Conservation (phyloP, 2,797 vertebrate genomes). For the Argyrosomus regius region DNA sequence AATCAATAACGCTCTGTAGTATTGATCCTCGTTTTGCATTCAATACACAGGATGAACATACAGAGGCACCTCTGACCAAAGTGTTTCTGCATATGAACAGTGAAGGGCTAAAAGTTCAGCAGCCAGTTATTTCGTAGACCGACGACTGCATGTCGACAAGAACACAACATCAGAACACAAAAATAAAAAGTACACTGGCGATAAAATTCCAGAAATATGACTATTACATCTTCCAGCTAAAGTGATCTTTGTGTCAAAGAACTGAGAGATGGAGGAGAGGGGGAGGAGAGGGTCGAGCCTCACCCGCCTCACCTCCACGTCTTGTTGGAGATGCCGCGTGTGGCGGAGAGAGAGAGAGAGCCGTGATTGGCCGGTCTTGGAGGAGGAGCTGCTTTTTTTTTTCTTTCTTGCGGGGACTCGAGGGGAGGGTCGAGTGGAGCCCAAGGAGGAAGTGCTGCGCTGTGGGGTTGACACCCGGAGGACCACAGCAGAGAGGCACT, state of each 20-base stretch:
- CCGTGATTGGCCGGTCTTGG: constrained; percentile 70
- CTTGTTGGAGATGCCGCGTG: constrained; percentile 49
- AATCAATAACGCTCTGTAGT: constrained; percentile 82
- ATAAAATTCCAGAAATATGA: constrained; percentile 83
- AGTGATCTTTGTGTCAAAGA: constrained; percentile 86
- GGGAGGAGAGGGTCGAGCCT: constrained; percentile 43
- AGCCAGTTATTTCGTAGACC: constrained; percentile 77
- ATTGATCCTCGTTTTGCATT: constrained; percentile 85
- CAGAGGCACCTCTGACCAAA: constrained; percentile 85
- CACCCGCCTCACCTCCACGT: too few species aligned
- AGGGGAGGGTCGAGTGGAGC: constrained; percentile 67
- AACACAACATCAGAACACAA: constrained; percentile 64
- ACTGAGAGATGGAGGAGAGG: constrained; percentile 68
- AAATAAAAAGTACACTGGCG: constrained; percentile 77
- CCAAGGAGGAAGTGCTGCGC: constrained; percentile 75
- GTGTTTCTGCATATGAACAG: constrained; percentile 87
- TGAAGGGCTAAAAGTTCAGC: constrained; percentile 80
- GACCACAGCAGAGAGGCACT: constrained; percentile 84
- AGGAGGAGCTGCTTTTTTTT: constrained; percentile 25
- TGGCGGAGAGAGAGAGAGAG: constrained; percentile 28
- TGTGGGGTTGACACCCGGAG: constrained; percentile 65
- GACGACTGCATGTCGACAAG: constrained; percentile 80
- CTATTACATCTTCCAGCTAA: constrained; percentile 85
- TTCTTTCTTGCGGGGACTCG: constrained; percentile 42
- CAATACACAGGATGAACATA: constrained; percentile 83